A percentile compares a stretch with the other conserved stretches of the same genome.
These are phyloP conservation scores for Tetropium fuscum DNA, from an alignment of 2,888 invertebrate genomes.

Conservation along the genomic window DNA sequence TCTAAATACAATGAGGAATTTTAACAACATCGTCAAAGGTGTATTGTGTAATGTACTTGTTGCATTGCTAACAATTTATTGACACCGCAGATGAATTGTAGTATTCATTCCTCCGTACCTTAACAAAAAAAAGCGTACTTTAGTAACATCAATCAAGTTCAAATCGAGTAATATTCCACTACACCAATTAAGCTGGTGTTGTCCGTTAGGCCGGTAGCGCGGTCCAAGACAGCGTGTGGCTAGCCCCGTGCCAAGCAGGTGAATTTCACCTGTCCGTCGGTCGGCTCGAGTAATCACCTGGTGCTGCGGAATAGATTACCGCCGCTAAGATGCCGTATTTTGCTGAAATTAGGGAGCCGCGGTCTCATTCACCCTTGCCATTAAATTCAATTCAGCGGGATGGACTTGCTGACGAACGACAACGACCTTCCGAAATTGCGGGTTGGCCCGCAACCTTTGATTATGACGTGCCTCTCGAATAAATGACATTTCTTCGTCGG, in stretches of 20 bases:
- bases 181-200: too few species aligned
- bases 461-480: slow-evolving; percentile 39
- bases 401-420: slow-evolving; percentile 22
- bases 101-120: too few species aligned
- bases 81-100: too few species aligned
- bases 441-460: slow-evolving; percentile 30
- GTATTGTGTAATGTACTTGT: too few species aligned
- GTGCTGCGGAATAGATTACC: slow-evolving; percentile 42
- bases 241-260: slow-evolving; percentile 54
- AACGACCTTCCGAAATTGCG: slow-evolving; percentile 40
- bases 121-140: too few species aligned
- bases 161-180: too few species aligned
- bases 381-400: slow-evolving; percentile 37
- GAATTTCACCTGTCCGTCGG: slow-evolving; percentile 57
- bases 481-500: slow-evolving; percentile 36
- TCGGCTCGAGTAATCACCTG: slow-evolving; percentile 45
- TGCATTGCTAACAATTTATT: too few species aligned
- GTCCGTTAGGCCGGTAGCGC: slow-evolving; percentile 18
- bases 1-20: too few species aligned
- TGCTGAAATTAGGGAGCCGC: slow-evolving; percentile 40
- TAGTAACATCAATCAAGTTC: too few species aligned
- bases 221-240: slow-evolving; percentile 44
- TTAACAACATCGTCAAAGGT: too few species aligned
- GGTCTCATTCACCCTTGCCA: slow-evolving; percentile 40
- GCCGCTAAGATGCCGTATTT: slow-evolving; percentile 39